Conservation (phyloP, 2,888 invertebrate genomes). For the Lasioglossum calceatum region DNA sequence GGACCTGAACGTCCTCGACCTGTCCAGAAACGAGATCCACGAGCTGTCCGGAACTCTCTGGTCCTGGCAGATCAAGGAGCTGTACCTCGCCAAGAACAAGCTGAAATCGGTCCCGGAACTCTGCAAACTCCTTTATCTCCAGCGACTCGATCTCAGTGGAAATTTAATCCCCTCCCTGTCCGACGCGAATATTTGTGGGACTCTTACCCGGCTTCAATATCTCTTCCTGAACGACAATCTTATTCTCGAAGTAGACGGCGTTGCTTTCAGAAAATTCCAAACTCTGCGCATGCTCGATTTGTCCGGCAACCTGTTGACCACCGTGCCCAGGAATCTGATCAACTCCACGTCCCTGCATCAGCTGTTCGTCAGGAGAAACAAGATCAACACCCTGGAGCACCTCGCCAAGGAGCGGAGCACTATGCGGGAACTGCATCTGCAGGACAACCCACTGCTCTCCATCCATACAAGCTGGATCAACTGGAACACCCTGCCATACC, state of each 20-base stretch:
- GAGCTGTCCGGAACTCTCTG: neutral
- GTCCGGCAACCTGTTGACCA: slow-evolving; percentile 42
- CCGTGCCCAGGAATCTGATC: slow-evolving; percentile 23
- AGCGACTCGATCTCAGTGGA: slow-evolving; percentile 19
- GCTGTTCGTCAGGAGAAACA: slow-evolving; percentile 43
- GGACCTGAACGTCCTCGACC: slow-evolving; percentile 22
- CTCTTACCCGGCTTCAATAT: neutral
- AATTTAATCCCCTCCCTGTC: slow-evolving; percentile 20
- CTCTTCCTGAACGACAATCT: slow-evolving; percentile 35
- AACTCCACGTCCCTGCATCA: neutral
- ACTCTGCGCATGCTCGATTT: slow-evolving; percentile 28
- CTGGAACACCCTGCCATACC: accelerated
- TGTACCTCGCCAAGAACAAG: slow-evolving; percentile 26
- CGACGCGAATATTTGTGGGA: neutral
- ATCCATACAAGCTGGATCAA: neutral
- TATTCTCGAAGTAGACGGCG: slow-evolving; percentile 3
- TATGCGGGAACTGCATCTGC: slow-evolving; percentile 30
- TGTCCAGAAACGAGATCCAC: slow-evolving; percentile 42
- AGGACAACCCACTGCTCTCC: slow-evolving; percentile 31
- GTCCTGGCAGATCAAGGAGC: neutral
- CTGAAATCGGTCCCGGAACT: slow-evolving; percentile 34
- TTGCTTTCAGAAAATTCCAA: neutral
- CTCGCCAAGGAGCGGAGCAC: neutral
- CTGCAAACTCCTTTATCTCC: neutral
- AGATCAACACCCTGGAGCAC: slow-evolving; percentile 12